A percentile compares a stretch with the other conserved stretches of the same genome.
These are phyloP conservation scores for Nasonia vitripennis DNA, from an alignment of 1,140 invertebrate genomes.

Conservation along the genomic window DNA sequence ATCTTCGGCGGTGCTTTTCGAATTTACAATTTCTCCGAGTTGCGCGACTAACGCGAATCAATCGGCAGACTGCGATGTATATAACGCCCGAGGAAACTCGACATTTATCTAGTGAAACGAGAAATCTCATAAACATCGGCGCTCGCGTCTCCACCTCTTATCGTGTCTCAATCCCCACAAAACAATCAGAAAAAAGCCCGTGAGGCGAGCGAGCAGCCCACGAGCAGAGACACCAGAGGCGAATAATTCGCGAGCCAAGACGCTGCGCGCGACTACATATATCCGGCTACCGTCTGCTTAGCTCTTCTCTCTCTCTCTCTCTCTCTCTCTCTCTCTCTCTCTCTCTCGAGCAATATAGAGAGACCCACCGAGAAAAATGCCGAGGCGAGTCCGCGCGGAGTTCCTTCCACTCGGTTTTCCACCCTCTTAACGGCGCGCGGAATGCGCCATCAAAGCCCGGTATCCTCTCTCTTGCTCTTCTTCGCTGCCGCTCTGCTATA, in stretches of 20 bases:
- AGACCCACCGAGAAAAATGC: slow-evolving; percentile 31
- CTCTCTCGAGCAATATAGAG: slow-evolving; percentile 15
- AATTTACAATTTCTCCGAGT: not conserved
- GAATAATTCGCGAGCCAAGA: slow-evolving; percentile 36
- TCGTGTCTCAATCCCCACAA: slow-evolving; percentile 2
- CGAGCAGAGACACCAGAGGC: not conserved
- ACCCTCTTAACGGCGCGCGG: slow-evolving; percentile 53
- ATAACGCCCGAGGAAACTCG: not conserved
- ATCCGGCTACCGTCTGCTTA: slow-evolving; percentile 26
- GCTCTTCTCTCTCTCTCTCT: slow-evolving; percentile 34
- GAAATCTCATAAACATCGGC: not conserved
- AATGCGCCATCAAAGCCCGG: slow-evolving; percentile 54
- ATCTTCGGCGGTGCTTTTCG: not conserved
- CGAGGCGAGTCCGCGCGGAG: slow-evolving; percentile 16
- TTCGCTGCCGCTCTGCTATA: not conserved
- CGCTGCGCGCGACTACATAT: slow-evolving; percentile 10
- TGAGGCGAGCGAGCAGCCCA: not conserved
- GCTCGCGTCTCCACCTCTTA: too few relatives aligned
- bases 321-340: slow-evolving; percentile 33
- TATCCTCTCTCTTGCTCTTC: not conserved
- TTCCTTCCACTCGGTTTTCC: slow-evolving; percentile 49
- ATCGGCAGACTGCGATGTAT: too few relatives aligned
- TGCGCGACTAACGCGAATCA: too few relatives aligned
- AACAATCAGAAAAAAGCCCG: not conserved
- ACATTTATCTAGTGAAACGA: not conserved